Conservation (phyloP, 92 coral and sea anemone species). For the Umimayanthus chanpuru region DNA sequence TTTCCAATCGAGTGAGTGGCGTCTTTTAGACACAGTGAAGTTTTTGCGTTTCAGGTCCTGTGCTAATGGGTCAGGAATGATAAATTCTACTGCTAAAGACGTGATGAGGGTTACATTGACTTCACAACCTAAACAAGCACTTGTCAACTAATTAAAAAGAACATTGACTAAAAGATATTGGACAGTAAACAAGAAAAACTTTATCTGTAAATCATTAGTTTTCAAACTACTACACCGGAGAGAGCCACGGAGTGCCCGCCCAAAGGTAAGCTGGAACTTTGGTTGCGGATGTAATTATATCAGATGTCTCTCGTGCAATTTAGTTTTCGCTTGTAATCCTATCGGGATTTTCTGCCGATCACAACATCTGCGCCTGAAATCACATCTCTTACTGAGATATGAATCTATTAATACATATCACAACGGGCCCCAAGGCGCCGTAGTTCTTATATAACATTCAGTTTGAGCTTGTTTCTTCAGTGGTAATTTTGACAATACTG, state of each 20-base stretch:
- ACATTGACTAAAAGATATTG: background rate
- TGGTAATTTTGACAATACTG: background rate
- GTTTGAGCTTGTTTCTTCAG: background rate
- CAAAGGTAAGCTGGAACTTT: background rate
- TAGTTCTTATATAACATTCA: background rate
- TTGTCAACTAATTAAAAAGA: no score
- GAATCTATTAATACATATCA: background rate
- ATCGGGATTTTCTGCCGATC: background rate
- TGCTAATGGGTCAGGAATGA: background rate
- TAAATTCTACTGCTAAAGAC: no score
- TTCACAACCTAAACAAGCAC: no score
- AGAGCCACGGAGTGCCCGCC: background rate
- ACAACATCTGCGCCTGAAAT: background rate
- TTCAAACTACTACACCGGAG: background rate
- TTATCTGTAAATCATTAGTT: background rate
- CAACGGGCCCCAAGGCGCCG: background rate
- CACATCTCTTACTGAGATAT: background rate
- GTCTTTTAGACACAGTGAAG: background rate
- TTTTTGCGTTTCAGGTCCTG: no score
- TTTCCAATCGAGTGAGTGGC: background rate
- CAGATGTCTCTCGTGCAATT: background rate
- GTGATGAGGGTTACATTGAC: no score
- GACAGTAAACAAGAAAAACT: background rate
- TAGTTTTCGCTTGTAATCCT: background rate
- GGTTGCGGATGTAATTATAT: background rate